These are phyloP conservation scores for Pseudomyrmex cubaensis DNA, from an alignment of 1,140 invertebrate species.

Conservation along the genomic window DNA sequence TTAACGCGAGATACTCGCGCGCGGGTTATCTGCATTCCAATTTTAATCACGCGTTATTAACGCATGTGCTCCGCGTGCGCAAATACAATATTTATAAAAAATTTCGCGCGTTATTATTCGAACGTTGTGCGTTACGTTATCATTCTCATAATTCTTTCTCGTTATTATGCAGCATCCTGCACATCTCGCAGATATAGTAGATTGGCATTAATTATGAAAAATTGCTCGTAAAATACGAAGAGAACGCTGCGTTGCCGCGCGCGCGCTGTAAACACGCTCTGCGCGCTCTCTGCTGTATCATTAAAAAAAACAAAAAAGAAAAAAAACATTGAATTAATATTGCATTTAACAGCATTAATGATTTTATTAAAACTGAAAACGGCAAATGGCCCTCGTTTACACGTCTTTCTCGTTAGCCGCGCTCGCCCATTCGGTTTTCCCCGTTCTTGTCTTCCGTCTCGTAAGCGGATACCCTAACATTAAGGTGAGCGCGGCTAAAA, in stretches of 20 bases:
- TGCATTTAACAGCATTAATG: constrained; percentile 48
- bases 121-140: not conserved
- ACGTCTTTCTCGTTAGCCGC: constrained; percentile 28
- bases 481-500: constrained; percentile 29
- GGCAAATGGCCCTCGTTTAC: constrained; percentile 31
- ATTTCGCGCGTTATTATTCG: constrained; percentile 25
- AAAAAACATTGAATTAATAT: constrained; percentile 36
- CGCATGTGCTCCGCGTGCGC: not conserved
- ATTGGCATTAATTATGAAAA: constrained; percentile 60
- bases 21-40: not conserved
- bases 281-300: not conserved
- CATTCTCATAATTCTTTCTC: constrained; percentile 38
- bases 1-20: constrained; percentile 27
- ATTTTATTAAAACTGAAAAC: constrained; percentile 31
- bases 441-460: not conserved
- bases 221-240: constrained; percentile 21
- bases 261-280: not conserved
- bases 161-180: constrained; percentile 23
- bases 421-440: constrained; percentile 22
- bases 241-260: not conserved
- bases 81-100: constrained; percentile 39
- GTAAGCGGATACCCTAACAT: constrained; percentile 17
- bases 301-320: too few species aligned
- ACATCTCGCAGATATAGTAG: constrained; percentile 33
- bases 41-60: constrained; percentile 50